Evolutionary conservation across 2,888 invertebrate genomes (phyloP).

Genomic region (Tricholauxania praeusta): DNA sequence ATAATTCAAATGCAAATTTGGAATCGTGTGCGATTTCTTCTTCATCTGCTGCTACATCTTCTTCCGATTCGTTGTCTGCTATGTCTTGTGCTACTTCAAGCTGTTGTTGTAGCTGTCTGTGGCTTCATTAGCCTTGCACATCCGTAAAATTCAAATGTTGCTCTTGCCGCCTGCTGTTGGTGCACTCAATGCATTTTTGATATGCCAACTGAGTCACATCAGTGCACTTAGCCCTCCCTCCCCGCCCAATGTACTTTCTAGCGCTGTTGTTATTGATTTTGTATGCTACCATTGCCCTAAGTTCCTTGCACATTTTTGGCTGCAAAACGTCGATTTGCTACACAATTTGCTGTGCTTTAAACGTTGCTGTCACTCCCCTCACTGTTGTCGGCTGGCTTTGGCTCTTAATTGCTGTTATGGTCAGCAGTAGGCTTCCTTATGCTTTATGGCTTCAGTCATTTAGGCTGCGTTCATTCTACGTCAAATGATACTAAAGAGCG

Average conservation of each 20-base stretch:
- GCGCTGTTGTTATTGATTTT: background rate
- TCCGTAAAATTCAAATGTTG: background rate
- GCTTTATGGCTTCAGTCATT: too few relatives aligned
- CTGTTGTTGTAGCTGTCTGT: background rate
- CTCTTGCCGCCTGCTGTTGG: background rate
- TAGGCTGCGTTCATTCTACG: too few relatives aligned
- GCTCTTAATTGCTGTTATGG: too few relatives aligned
- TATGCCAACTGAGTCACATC: too few relatives aligned
- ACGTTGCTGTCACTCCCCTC: background rate
- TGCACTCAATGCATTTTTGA: too few relatives aligned
- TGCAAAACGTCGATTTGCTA: conserved; percentile 14
- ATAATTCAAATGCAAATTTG: conserved; percentile 29
- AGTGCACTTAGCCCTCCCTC: too few relatives aligned
- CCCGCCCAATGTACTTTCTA: background rate
- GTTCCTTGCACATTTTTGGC: background rate
- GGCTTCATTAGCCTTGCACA: too few relatives aligned
- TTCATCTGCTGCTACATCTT: background rate
- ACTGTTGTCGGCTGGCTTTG: background rate
- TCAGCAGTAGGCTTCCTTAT: too few relatives aligned
- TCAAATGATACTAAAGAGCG: too few relatives aligned
- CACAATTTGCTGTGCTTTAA: background rate
- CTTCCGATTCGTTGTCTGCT: background rate
- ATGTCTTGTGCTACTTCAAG: background rate
- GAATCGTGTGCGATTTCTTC: conserved; percentile 26
- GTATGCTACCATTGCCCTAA: too few relatives aligned